Base-by-base conservation (phyloP, 1,140 invertebrate species). In the Sminthurinus signatus region DNA sequence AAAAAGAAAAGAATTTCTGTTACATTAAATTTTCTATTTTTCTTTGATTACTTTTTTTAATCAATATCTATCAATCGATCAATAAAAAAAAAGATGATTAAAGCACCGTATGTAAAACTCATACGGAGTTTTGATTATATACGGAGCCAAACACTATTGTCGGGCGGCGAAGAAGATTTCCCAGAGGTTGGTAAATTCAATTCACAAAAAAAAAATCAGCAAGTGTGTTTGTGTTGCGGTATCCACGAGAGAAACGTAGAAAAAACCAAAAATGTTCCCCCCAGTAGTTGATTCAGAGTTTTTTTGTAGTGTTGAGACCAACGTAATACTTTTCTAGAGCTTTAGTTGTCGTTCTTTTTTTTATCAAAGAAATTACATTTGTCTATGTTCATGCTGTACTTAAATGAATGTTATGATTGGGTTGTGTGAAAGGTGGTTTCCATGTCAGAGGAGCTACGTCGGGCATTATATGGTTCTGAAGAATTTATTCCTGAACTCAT, bases 71-170 rank as follows among this genome's bases (percentile, higher is more conserved):
- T 8, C 5, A 36, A 36, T 36, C 32, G 32, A 36, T 36, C 32
- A 15, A 36, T 36, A 36, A 36, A 36, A 36, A 36, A 36, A 56
- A 56, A 93, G 89, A 86, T 91, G 81, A 86, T 93, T 84, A 93
- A 93, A 87, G 90, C 89, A 77, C 90, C 90, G 74, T 93, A 92
- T 82, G 88, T 88, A 83, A 93, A 92, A 85, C 87, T 92, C n/a
- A n/a, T n/a, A n/a, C n/a, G n/a, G n/a, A n/a, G 82, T 92, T 91
- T 86, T 89, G 85, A 80, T 89, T 93, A n/a, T 81, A 85, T 93
- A 83, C 91, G 90, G 87, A 92, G 87, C 76, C 87, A 89, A 82
- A 89, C 88, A 74, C 58, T 64, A 43, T 59, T 64, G 61, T 64
- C 66, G 32, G 65, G 65, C n/a, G 56, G 60, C 32, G 64, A 66